Evolutionary conservation across 2,888 invertebrate species (phyloP).

Genomic region (Lasioglossum zephyrum): DNA sequence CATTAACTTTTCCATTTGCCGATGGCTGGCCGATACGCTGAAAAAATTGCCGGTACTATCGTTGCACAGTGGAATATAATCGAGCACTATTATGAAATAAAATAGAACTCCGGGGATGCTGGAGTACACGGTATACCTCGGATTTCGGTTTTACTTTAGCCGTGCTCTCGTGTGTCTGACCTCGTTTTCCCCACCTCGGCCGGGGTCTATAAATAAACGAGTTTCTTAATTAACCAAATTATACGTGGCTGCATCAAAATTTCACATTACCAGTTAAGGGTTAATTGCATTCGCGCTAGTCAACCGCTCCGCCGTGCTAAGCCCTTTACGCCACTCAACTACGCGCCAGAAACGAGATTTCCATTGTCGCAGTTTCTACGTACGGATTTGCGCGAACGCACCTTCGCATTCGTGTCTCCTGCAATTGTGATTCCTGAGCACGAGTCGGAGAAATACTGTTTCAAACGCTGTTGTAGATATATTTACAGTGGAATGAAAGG

Average conservation of each 20-base stretch:
- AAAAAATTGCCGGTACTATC: constrained; percentile 37
- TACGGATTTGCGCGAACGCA: constrained; percentile 56
- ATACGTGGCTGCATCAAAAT: constrained; percentile 70
- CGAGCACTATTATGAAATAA: constrained; percentile 38
- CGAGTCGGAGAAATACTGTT: not conserved
- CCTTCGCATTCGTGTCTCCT: not conserved
- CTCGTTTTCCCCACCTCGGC: constrained; percentile 21
- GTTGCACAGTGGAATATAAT: constrained; percentile 15
- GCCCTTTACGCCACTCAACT: constrained; percentile 73
- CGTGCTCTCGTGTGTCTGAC: constrained; percentile 8
- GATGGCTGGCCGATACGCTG: constrained; percentile 10
- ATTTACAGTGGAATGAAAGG: not conserved
- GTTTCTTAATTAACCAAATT: constrained; percentile 72
- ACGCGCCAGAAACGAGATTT: constrained; percentile 71
- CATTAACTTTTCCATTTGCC: constrained; percentile 58
- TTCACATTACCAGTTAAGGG: constrained; percentile 73
- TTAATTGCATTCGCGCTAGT: constrained; percentile 74
- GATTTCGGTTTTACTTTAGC: not conserved
- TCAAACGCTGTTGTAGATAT: not conserved
- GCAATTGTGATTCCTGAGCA: not conserved
- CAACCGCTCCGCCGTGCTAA: constrained; percentile 63
- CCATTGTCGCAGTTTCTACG: constrained; percentile 73
- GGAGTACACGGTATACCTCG: not conserved
- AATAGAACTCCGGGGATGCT: constrained; percentile 4
- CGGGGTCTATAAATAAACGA: constrained; percentile 60